phyloP scores from a whole-genome alignment of 2,113 vertebrate genomes.

The Coregonus clupeaformis region DNA sequence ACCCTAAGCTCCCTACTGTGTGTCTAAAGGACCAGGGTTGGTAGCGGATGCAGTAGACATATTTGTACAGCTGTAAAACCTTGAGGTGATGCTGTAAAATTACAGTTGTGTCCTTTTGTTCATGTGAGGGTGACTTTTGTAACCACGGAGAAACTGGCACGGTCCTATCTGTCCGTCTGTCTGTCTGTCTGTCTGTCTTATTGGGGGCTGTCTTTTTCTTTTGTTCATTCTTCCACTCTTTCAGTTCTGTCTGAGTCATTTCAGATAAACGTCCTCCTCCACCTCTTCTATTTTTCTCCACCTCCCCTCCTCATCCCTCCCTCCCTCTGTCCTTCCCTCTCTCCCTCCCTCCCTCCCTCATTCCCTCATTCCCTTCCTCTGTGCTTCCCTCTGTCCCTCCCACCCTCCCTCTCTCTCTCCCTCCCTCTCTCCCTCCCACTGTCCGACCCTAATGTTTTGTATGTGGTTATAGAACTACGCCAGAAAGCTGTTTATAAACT shows the following conservation, averaged over 20 bases:
- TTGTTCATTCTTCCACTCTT: no score
- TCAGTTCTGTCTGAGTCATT: slow-evolving; percentile 61
- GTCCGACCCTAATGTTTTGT: slow-evolving; percentile 68
- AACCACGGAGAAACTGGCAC: slow-evolving; percentile 27
- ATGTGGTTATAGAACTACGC: slow-evolving; percentile 71
- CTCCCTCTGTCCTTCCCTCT: background rate
- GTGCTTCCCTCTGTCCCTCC: background rate
- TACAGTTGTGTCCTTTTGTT: slow-evolving; percentile 63
- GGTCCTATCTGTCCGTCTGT: slow-evolving; percentile 11
- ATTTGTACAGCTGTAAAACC: slow-evolving; percentile 66
- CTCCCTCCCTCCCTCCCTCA: background rate
- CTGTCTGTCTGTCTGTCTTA: slow-evolving; percentile 12
- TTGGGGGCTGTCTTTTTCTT: slow-evolving; percentile 16
- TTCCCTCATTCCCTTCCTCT: no score
- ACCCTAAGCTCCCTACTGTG: slow-evolving; percentile 26
- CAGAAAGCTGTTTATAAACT: slow-evolving; percentile 77
- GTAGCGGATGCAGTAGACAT: slow-evolving; percentile 61
- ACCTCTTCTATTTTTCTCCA: slow-evolving; percentile 6
- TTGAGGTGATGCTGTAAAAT: slow-evolving; percentile 65
- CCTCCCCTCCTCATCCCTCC: background rate
- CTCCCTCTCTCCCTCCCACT: slow-evolving; percentile 34
- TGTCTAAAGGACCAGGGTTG: slow-evolving; percentile 42
- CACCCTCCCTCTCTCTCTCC: background rate
- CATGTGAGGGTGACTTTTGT: slow-evolving; percentile 59
- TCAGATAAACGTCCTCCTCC: slow-evolving; percentile 54